phyloP scores from a whole-genome alignment of 2,113 vertebrate genomes.

The Myrmecobius fasciatus region DNA sequence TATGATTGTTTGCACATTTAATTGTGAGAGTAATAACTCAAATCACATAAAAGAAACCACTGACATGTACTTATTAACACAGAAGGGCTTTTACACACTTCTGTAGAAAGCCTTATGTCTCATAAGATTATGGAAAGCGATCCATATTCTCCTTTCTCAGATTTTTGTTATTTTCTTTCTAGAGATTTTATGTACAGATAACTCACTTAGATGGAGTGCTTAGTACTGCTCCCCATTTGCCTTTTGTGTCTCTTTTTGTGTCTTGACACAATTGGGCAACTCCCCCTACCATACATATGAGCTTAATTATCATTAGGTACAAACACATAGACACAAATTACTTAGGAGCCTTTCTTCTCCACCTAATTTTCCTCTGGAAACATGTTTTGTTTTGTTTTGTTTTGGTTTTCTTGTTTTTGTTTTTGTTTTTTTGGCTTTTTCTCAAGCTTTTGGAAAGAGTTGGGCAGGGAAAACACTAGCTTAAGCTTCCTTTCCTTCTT shows the following conservation, averaged over 20 bases:
- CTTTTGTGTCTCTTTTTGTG: slow-evolving; percentile 24
- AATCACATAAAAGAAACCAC: slow-evolving; percentile 23
- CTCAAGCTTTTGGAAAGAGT: slow-evolving; percentile 46
- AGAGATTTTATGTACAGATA: slow-evolving; percentile 36
- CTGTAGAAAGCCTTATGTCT: neutral
- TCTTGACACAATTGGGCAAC: slow-evolving; percentile 1
- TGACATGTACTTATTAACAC: slow-evolving; percentile 20
- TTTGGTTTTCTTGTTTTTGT: no score
- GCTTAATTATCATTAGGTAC: slow-evolving; percentile 1
- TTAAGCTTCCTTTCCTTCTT: slow-evolving; percentile 37
- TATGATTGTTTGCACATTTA: slow-evolving; percentile 30
- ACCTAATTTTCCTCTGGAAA: slow-evolving; percentile 47
- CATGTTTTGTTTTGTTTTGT: no score
- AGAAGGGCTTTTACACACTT: neutral
- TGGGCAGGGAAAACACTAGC: slow-evolving; percentile 30
- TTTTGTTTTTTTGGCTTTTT: slow-evolving; percentile 43
- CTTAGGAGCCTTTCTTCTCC: slow-evolving; percentile 25
- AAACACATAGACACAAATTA: slow-evolving; percentile 21
- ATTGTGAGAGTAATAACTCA: slow-evolving; percentile 35
- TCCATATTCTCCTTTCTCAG: slow-evolving; percentile 24
- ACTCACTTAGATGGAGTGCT: neutral
- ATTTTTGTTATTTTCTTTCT: slow-evolving; percentile 49
- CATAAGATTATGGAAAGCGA: slow-evolving; percentile 35
- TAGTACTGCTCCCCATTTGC: neutral
- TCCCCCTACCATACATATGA: slow-evolving; percentile 23